Percentiles rank a stretch among this genome's conserved stretches.
These are phyloP conservation scores for Anser brachyrhynchus DNA, from an alignment of 2,113 vertebrate species.

Conservation along the genomic window DNA sequence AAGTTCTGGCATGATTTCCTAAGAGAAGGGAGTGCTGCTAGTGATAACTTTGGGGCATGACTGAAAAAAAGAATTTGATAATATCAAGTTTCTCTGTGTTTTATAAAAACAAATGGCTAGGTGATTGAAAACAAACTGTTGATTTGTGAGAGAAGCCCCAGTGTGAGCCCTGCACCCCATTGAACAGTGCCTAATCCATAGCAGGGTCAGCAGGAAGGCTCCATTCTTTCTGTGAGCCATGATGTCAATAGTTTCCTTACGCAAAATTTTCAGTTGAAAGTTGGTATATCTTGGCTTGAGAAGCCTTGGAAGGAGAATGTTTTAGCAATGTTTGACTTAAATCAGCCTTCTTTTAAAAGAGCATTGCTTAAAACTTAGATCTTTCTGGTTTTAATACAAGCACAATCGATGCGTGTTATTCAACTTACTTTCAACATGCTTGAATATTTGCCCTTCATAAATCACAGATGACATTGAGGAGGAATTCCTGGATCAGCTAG, in stretches of 20 bases:
- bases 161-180: not conserved
- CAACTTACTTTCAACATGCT: not conserved
- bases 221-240: not conserved
- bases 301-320: not conserved
- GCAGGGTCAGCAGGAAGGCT: not conserved
- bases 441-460: constrained; percentile 25
- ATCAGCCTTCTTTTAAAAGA: not conserved
- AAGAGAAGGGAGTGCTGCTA: not conserved
- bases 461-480: constrained; percentile 28
- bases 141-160: not conserved
- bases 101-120: not conserved
- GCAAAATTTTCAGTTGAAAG: not conserved
- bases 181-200: not conserved
- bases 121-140: not conserved
- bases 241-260: not conserved
- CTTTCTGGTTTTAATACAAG: not conserved
- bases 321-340: not conserved
- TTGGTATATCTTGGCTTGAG: not conserved
- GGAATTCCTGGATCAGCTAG: constrained; percentile 21
- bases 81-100: not conserved
- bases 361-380: not conserved
- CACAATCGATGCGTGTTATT: not conserved
- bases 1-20: not conserved
- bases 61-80: not conserved
- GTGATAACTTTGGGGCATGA: not conserved